Evolutionary conservation across 2,797 vertebrate genomes (phyloP).

Genomic region (Poecilia wingei): DNA sequence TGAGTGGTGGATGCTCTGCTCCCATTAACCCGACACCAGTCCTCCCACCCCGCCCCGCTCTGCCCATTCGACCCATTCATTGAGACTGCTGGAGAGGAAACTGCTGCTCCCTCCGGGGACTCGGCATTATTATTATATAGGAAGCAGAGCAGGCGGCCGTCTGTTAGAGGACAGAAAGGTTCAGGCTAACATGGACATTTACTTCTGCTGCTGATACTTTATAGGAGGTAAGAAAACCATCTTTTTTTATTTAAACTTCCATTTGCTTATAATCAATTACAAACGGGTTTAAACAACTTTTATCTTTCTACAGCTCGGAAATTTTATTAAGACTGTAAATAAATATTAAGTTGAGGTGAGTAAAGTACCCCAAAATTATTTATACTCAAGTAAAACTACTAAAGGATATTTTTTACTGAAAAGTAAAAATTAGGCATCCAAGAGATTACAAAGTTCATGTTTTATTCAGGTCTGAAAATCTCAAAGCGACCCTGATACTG

Average conservation of each 20-base stretch:
- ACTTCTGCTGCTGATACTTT: constrained; percentile 40
- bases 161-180: constrained; percentile 48
- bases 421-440: too few relatives aligned
- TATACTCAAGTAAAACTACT: background rate
- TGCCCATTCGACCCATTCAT: constrained; percentile 40
- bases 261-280: background rate
- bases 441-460: background rate
- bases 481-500: background rate
- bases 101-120: constrained; percentile 63
- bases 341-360: background rate
- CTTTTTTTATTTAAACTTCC: constrained; percentile 12
- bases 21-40: constrained; percentile 50
- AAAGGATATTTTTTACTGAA: too few relatives aligned
- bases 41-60: constrained; percentile 17
- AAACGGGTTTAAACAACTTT: background rate
- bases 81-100: constrained; percentile 61
- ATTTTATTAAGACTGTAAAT: background rate
- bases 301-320: background rate
- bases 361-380: background rate
- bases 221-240: constrained; percentile 61
- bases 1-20: constrained; percentile 29
- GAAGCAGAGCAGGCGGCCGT: constrained; percentile 55
- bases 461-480: background rate
- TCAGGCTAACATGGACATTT: constrained; percentile 23
- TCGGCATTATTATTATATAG: constrained; percentile 66